These are phyloP conservation scores for Musca domestica DNA, from an alignment of 1,140 invertebrate genomes.

Conservation along the genomic window DNA sequence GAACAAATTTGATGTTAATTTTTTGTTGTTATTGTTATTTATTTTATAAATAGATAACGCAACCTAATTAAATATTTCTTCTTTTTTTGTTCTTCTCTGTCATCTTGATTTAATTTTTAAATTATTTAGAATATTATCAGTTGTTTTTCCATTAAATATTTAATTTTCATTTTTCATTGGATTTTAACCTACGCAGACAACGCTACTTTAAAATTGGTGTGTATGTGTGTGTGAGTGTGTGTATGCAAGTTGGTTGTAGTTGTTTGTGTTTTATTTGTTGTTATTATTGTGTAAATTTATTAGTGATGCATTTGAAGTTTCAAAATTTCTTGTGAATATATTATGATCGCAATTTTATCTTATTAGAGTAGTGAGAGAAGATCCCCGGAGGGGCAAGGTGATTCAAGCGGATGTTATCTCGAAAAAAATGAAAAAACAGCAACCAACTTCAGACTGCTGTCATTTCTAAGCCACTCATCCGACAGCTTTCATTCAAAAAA, in stretches of 20 bases:
- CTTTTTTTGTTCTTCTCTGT: constrained; percentile 24
- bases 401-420: too few species aligned
- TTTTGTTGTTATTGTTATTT: constrained; percentile 20
- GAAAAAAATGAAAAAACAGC: too few species aligned
- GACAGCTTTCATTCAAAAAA: too few species aligned
- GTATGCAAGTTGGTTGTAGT: neutral
- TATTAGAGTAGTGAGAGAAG: too few species aligned
- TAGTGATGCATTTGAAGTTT: constrained; percentile 1
- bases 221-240: neutral
- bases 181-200: constrained; percentile 15
- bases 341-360: too few species aligned
- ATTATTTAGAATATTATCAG: neutral
- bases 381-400: too few species aligned
- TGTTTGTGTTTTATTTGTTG: neutral
- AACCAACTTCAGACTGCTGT: too few species aligned
- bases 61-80: constrained; percentile 32
- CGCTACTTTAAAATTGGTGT: constrained; percentile 21
- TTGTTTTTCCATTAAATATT: neutral
- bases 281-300: too few species aligned
- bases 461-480: too few species aligned
- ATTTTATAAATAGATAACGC: constrained; percentile 30
- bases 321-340: neutral
- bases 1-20: too few species aligned
- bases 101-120: constrained; percentile 22
- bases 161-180: neutral